Conservation (phyloP, 2,888 invertebrate species). For the Biston betularia region DNA sequence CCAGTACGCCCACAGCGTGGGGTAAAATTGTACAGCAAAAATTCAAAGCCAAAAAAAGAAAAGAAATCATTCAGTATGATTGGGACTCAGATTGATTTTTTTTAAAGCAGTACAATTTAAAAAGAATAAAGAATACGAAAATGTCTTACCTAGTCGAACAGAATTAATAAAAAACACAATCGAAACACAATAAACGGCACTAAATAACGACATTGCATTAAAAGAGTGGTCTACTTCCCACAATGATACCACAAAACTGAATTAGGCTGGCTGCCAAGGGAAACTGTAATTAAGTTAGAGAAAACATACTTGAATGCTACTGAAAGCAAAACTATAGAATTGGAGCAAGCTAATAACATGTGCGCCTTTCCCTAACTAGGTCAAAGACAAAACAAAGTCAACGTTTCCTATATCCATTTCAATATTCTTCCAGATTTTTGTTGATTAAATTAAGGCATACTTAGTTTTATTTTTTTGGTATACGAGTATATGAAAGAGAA, state of each 20-base stretch:
- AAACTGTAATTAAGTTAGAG: conserved; percentile 42
- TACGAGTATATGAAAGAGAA: too few species aligned
- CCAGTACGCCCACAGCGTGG: too few species aligned
- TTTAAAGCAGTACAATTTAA: too few species aligned
- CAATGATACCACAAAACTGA: conserved; percentile 38
- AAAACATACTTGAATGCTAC: conserved; percentile 25
- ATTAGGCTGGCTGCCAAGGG: conserved; percentile 42
- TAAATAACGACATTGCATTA: conserved; percentile 39
- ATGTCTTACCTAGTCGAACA: conserved; percentile 38
- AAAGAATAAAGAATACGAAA: not conserved
- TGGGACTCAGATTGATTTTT: too few species aligned
- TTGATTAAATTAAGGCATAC: too few species aligned
- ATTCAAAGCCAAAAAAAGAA: too few species aligned
- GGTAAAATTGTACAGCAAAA: too few species aligned
- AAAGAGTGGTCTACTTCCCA: not conserved
- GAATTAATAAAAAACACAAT: conserved; percentile 28
- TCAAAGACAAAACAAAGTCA: not conserved
- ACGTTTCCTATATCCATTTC: too few species aligned
- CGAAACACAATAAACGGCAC: conserved; percentile 21
- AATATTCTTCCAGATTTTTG: too few species aligned
- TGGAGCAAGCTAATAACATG: not conserved
- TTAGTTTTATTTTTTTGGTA: too few species aligned
- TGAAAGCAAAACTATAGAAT: conserved; percentile 10
- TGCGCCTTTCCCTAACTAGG: not conserved
- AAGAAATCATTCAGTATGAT: too few species aligned